Conservation (phyloP, 2,113 vertebrate genomes). For the Misgurnus anguillicaudatus region DNA sequence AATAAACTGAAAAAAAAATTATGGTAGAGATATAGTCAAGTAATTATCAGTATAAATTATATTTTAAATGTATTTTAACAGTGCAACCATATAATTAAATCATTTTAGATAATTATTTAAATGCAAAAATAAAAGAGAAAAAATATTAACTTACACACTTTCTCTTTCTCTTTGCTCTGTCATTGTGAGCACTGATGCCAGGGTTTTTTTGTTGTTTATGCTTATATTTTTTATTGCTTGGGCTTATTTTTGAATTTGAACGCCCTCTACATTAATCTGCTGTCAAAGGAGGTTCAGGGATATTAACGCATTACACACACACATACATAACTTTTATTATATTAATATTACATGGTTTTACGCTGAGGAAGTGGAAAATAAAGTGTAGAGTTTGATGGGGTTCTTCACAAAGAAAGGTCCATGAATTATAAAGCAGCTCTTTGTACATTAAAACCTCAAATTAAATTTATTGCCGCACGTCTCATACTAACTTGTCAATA, state of each 20-base stretch:
- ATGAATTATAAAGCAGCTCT: conserved; percentile 36
- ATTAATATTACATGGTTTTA: conserved; percentile 37
- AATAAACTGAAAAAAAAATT: too few relatives aligned
- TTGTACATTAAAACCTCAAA: conserved; percentile 34
- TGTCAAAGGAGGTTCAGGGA: conserved; percentile 17
- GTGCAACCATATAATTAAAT: too few relatives aligned
- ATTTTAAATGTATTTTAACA: too few relatives aligned
- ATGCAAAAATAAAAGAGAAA: background rate
- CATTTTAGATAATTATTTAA: too few relatives aligned
- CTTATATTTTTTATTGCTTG: background rate
- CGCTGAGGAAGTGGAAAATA: conserved; percentile 1
- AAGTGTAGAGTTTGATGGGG: conserved; percentile 7
- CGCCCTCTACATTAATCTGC: conserved; percentile 35
- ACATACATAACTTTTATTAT: conserved; percentile 5
- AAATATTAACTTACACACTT: background rate
- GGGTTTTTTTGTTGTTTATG: conserved; percentile 15
- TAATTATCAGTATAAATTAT: too few relatives aligned
- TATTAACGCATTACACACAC: conserved; percentile 8
- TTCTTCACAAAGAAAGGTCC: background rate
- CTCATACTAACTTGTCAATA: conserved; percentile 12
- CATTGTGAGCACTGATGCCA: background rate
- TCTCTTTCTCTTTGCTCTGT: background rate
- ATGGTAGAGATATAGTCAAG: too few relatives aligned
- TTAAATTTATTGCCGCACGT: conserved; percentile 8
- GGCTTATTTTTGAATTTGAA: conserved; percentile 32